These are phyloP conservation scores for Drosophila pachea DNA, from an alignment of 1,140 invertebrate genomes.

Conservation along the genomic window DNA sequence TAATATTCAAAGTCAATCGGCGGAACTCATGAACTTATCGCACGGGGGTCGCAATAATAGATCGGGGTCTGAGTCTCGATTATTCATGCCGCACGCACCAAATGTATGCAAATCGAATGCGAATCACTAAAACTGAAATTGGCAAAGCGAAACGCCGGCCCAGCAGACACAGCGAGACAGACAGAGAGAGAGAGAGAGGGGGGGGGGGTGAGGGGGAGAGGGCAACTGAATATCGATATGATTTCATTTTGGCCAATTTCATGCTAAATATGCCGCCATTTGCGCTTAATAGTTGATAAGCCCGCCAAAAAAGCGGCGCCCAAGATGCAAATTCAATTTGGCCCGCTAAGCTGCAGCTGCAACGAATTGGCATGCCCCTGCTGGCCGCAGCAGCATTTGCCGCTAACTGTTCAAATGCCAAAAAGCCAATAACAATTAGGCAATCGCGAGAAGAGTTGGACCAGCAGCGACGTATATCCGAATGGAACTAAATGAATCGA, in stretches of 20 bases:
- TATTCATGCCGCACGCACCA: slow-evolving; percentile 62
- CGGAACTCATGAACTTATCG: slow-evolving; percentile 66
- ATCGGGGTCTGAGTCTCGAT: slow-evolving; percentile 40
- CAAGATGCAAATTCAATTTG: slow-evolving; percentile 45
- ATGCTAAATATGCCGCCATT: slow-evolving; percentile 69
- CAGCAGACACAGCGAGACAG: no score
- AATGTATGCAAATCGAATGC: slow-evolving; percentile 74
- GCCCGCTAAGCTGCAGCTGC: slow-evolving; percentile 23
- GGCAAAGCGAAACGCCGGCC: background rate
- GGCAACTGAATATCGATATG: slow-evolving; percentile 28
- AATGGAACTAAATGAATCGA: no score
- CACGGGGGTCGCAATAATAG: slow-evolving; percentile 37
- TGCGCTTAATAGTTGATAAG: slow-evolving; percentile 74
- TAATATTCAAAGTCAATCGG: slow-evolving; percentile 76
- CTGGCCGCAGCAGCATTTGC: background rate
- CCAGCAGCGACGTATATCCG: no score
- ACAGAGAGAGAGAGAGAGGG: no score
- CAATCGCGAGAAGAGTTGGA: no score
- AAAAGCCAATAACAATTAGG: no score
- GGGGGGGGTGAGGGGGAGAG: background rate
- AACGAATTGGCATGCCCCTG: slow-evolving; percentile 22
- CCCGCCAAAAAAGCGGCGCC: slow-evolving; percentile 27
- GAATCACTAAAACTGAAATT: slow-evolving; percentile 43
- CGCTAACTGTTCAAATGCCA: background rate
- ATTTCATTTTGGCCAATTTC: slow-evolving; percentile 61